Evolutionary conservation across 2,113 vertebrate species (phyloP), one percentile per base, ranked within the genome.

Genomic region (Xiphophorus hellerii): DNA sequence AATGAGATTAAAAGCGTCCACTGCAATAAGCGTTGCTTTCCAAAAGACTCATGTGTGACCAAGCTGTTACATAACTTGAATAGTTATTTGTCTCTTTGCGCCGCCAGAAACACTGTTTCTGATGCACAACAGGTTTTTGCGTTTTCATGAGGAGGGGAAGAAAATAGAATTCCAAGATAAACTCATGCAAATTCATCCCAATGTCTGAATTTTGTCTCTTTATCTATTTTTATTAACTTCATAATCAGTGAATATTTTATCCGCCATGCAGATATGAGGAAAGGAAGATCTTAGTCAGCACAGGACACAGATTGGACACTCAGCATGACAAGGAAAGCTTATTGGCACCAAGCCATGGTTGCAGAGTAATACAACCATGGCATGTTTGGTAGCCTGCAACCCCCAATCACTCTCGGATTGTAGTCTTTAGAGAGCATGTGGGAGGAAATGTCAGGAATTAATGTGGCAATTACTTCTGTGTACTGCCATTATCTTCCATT

Each of bases 281-380:
- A 48, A 30, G 64, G 76, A 74, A 71, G 69, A 72, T 88, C 85
- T 87, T 85, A 90, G 88, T 91, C 90, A 92, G 87, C 90, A 90
- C 90, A 88, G 89, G 86, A 83, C 77, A 76, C 90, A 93, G 92
- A 93, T 92, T 91, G 90, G 82, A 75, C 69, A 42, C 90, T 71
- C 89, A 90, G 87, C 86, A 82, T 83, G 89, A 84, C 66, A 37
- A 54, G 71, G 66, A 86, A 84, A 85, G 71, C 29, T 74, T 15
- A 29, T 6, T 91, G 92, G 88, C 81, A 33, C 51, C 1, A 33
- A 66, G 81, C 88, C 87, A 82, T n/a, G 3, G 48, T 72, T 64
- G 44, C 78, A 72, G 66, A 35, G 76, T 65, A 71, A 63, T 68
- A 61, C 73, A 69, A 39, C 75, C 62, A 27, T 31, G 58, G 61